Base-by-base conservation (phyloP, 2,888 invertebrate species). In the Temnothorax ravouxi region DNA sequence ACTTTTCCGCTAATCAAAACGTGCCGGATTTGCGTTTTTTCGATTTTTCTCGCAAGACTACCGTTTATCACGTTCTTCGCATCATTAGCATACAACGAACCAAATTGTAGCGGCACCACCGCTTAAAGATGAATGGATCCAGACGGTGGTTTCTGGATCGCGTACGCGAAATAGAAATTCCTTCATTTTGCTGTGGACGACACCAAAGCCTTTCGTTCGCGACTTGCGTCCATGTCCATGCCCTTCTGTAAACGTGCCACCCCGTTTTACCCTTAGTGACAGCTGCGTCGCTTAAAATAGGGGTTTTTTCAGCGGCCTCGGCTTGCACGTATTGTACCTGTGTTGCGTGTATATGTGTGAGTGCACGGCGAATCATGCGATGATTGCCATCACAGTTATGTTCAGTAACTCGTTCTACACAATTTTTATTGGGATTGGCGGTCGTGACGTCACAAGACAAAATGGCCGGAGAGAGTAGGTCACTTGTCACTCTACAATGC, bases 251-350 rank as follows among this genome's bases (percentile, higher is more conserved):
- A 90, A 88, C 80, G 76, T 85, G 64, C 76, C 62, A 76, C 66
- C 54, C 69, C 86, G 66, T 83, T 79, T 79, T 62, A 75, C 79
- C 84, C 66, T 50, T 47, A 69, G 85, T 84, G 84, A 87, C 90
- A 90, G 90, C 90, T 91, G 90, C 86, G 66, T 72, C 62, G 84
- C 87, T 89, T 87, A 88, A 90, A 90, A 91, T 90, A 91, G 91
- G 89, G 90, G 87, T 87, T 88, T 67, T 29, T 69, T 77, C 29
- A 67, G 52, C 25, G 67, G 41, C 15, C 52, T 34, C 44, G 44
- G 21, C 4, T 64, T 56, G 21, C 18, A 1, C 25, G 13, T 34
- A 34, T 71, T 34, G 34, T 29, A 3, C 8, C 6, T 81, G 79
- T 41, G 15, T 9, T 85, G 62, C 15, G 56, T 59, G 41, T 41